Evolutionary conservation across 1,140 invertebrate species (phyloP), one percentile per base, ranked within the genome.

Genomic region (Pygmarrhopalites habei): DNA sequence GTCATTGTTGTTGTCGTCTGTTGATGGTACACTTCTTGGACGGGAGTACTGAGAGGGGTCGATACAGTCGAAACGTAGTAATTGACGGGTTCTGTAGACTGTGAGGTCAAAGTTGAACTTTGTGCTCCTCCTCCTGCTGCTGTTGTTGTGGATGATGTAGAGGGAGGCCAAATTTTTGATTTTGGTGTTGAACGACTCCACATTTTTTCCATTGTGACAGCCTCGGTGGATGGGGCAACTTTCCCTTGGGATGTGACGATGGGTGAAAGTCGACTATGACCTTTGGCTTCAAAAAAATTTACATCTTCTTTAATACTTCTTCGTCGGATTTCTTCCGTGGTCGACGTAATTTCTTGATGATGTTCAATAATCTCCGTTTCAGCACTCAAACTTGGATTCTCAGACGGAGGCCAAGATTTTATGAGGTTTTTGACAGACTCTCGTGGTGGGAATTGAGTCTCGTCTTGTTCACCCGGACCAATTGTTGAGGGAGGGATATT

Each of bases 391-490:
- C 74, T 65, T 26, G 75, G 72, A 1, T 72, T 39, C 49, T 76
- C 75, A 7, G 5, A 5, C 0, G 73, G 65, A 73, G 70, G 75
- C 60, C 74, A 71, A 46, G 76, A 74, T 69, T 70, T 68, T 14
- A 73, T 56, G 30, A 56, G 26, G 15, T 25, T 26, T 29, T 52
- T 52, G 3, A 52, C 49, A 29, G 49, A 26, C 4, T 52, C 49
- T 29, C 49, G 14, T 23, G 3, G 21, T 15, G 23, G 19, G 32
- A 35, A 35, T 15, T 35, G 32, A 15, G 32, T 7, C 5, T 35
- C 32, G 21, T 43, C 58, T n/a, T 46, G 0, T 0, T 57, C 79
- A 72, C 2, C 80, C 74, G 71, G 78, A 80, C 0, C 79, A 78
- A 67, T 79, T 78, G 25, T 30, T 19, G 29, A 23, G 26, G 46